Base-by-base conservation (phyloP, 2,113 vertebrate genomes). In the Syngnathus floridae region DNA sequence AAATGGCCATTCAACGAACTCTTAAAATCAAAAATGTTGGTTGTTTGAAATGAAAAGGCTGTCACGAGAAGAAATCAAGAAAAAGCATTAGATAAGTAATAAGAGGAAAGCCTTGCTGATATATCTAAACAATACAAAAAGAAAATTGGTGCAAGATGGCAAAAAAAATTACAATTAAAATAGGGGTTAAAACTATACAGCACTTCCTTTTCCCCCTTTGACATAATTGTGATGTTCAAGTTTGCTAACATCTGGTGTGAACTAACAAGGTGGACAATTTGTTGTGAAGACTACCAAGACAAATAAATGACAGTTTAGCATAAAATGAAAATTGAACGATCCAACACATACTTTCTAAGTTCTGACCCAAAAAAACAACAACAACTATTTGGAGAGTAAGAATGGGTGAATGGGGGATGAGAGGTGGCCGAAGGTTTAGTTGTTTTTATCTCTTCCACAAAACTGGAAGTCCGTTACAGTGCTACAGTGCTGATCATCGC, bases 271-370 rank as follows among this genome's bases (percentile, higher is more conserved):
- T 49, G 48, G 19, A 49, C 2, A 49, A 70, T 35, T 26, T 55
- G 64, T 71, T 40, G 71, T 72, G 49, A 78, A 71, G 62, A 78
- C 73, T 66, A 77, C 59, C 66, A 68, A 73, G 52, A 80, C 38
- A 52, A 76, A 56, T 22, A 43, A 76, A 56, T 22, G 66, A 64
- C 64, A 78, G 70, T 67, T 72, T 75, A 80, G 79, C 80, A 82
- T 79, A 82, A 84, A 84, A 86, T 83, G 83, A 83, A 81, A 78
- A 84, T 76, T 76, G 83, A 79, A 77, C 71, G 78, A 82, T 77
- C 82, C 81, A 77, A 82, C 43, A 78, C 83, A 35, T 49, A 35
- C 13, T 55, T 5, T 80, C 75, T 67, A 65, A 67, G 65, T 75
- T 62, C 71, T 75, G 26, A 26, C 26, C 83, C 83, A 69, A 90